Evolutionary conservation across 2,113 vertebrate genomes (phyloP).

Genomic region (Dasyurus viverrinus): DNA sequence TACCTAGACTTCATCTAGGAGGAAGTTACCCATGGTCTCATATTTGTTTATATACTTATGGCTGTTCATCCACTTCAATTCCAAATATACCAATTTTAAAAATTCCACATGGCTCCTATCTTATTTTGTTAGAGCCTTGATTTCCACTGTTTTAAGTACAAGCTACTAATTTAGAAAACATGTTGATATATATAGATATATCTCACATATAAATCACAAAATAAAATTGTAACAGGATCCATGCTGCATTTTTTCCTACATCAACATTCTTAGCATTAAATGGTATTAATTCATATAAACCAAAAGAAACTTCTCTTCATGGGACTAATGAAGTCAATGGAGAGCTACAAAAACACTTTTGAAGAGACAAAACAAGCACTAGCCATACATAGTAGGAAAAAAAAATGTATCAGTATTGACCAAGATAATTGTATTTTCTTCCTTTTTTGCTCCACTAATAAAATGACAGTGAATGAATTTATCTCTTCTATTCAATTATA

Average conservation of each 20-base stretch:
- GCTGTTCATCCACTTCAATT: background rate
- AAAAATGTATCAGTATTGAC: background rate
- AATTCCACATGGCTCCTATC: background rate
- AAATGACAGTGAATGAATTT: background rate
- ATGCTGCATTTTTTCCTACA: background rate
- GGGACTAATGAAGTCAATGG: background rate
- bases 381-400: background rate
- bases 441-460: conserved; percentile 26
- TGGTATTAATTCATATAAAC: conserved; percentile 22
- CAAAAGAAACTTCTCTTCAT: background rate
- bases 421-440: conserved; percentile 48
- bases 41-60: background rate
- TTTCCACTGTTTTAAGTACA: background rate
- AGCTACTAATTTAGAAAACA: background rate
- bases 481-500: conserved; percentile 30
- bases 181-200: conserved; percentile 9
- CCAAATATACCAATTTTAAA: background rate
- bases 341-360: conserved; percentile 2
- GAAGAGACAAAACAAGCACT: background rate
- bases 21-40: background rate
- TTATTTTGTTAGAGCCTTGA: background rate
- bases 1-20: background rate
- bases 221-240: background rate
- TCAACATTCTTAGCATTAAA: background rate
- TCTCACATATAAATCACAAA: conserved; percentile 7